A percentile compares a stretch with the other conserved stretches of the same genome.
Evolutionary conservation across 2,888 invertebrate genomes (phyloP).

Genomic region (Papilio protenor): DNA sequence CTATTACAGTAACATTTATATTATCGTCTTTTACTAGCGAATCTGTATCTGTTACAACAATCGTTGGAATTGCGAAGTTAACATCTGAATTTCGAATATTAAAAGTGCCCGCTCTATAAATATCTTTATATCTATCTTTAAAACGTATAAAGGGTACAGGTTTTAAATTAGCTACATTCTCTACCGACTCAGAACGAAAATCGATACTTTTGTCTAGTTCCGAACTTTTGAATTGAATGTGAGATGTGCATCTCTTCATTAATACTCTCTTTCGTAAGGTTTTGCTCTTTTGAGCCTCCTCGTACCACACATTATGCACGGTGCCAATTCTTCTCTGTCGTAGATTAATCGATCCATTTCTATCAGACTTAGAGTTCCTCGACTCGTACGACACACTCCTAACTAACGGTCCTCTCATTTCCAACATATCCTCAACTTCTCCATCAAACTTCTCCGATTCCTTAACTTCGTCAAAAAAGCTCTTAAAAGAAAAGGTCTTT

Average conservation of each 20-base stretch:
- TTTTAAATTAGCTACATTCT: slow-evolving; percentile 45
- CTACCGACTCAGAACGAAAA: slow-evolving; percentile 44
- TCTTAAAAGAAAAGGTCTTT: slow-evolving; percentile 65
- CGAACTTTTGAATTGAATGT: slow-evolving; percentile 60
- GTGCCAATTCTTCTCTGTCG: slow-evolving; percentile 63
- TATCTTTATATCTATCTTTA: slow-evolving; percentile 51
- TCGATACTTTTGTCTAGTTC: slow-evolving; percentile 55
- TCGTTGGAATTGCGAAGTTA: slow-evolving; percentile 53
- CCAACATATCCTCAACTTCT: slow-evolving; percentile 50
- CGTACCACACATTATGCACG: slow-evolving; percentile 56
- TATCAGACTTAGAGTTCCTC: slow-evolving; percentile 44
- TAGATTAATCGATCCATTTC: slow-evolving; percentile 47
- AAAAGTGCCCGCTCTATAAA: slow-evolving; percentile 45
- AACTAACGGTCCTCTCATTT: slow-evolving; percentile 48
- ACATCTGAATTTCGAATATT: slow-evolving; percentile 50
- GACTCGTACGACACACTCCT: slow-evolving; percentile 35
- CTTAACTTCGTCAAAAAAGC: slow-evolving; percentile 52
- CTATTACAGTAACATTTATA: slow-evolving; percentile 17
- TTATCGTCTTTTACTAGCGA: slow-evolving; percentile 3
- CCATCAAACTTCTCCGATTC: slow-evolving; percentile 55
- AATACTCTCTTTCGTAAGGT: slow-evolving; percentile 67
- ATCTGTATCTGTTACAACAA: slow-evolving; percentile 53
- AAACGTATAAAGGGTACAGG: slow-evolving; percentile 45
- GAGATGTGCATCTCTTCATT: slow-evolving; percentile 56
- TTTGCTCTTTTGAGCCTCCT: slow-evolving; percentile 56